These are phyloP conservation scores for Drosophila ironensis DNA, from an alignment of 1,140 invertebrate genomes.

Conservation along the genomic window DNA sequence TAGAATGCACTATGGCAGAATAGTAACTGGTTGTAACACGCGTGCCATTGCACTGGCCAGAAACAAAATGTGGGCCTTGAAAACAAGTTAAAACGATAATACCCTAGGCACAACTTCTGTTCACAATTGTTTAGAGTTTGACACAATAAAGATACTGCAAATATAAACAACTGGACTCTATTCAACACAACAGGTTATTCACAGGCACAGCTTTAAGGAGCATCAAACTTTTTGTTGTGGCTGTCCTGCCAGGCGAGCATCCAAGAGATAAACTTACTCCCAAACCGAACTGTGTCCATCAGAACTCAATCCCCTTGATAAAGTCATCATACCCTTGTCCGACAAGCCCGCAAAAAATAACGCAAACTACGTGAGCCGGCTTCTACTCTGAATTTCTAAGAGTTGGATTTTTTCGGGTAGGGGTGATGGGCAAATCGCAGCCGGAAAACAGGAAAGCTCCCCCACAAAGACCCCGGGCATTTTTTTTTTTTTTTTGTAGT, in stretches of 20 bases:
- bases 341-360: constrained; percentile 31
- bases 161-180: too few species aligned
- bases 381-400: constrained; percentile 24
- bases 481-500: constrained; percentile 8
- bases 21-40: not conserved
- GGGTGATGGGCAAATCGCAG: too few species aligned
- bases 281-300: too few species aligned
- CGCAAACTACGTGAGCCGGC: constrained; percentile 27
- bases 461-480: not conserved
- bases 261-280: too few species aligned
- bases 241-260: too few species aligned
- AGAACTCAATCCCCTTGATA: constrained; percentile 33
- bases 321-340: constrained; percentile 34
- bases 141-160: too few species aligned
- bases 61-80: constrained; percentile 4
- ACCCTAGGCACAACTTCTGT: too few species aligned
- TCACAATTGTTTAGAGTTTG: too few species aligned
- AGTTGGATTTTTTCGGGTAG: too few species aligned
- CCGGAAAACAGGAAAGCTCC: not conserved
- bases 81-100: constrained; percentile 5
- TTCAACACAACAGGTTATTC: too few species aligned
- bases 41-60: constrained; percentile 31
- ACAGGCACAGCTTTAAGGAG: too few species aligned
- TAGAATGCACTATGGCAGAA: constrained; percentile 3
- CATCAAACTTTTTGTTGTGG: too few species aligned